Conservation (phyloP, 35 echinoderm and acorn worm species). For the Ophiothrix spiculata region DNA sequence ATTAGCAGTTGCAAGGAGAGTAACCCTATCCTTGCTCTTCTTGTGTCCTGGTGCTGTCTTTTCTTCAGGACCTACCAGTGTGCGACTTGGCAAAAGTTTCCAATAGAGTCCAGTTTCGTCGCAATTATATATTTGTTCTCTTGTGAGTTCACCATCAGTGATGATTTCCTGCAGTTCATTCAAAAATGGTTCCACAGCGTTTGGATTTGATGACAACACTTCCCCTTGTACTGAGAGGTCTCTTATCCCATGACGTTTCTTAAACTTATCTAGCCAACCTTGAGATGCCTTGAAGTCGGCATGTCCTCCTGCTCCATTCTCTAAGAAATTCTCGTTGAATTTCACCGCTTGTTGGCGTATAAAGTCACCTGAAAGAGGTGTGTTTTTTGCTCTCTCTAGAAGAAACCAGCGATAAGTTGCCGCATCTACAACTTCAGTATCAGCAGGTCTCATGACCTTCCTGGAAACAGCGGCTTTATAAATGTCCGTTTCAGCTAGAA, state of each 20-base stretch:
- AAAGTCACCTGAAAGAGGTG: neutral
- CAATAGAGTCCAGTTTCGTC: neutral
- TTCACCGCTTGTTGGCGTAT: neutral
- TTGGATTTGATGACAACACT: neutral
- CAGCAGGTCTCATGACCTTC: neutral
- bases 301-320: neutral
- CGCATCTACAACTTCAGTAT: neutral
- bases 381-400: neutral
- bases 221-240: neutral
- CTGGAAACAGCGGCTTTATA: neutral
- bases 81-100: neutral
- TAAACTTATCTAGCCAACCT: slow-evolving; percentile 15
- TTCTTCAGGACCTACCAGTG: neutral
- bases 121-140: neutral
- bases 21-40: neutral
- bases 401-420: neutral
- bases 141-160: neutral
- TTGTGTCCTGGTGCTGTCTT: neutral
- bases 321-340: neutral
- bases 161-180: neutral
- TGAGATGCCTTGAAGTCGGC: slow-evolving; percentile 9
- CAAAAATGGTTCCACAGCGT: neutral
- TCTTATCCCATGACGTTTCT: neutral
- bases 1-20: neutral
- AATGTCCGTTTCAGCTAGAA: neutral